Evolutionary conservation across 2,888 invertebrate species (phyloP).

Genomic region (Acrobasis suavella): DNA sequence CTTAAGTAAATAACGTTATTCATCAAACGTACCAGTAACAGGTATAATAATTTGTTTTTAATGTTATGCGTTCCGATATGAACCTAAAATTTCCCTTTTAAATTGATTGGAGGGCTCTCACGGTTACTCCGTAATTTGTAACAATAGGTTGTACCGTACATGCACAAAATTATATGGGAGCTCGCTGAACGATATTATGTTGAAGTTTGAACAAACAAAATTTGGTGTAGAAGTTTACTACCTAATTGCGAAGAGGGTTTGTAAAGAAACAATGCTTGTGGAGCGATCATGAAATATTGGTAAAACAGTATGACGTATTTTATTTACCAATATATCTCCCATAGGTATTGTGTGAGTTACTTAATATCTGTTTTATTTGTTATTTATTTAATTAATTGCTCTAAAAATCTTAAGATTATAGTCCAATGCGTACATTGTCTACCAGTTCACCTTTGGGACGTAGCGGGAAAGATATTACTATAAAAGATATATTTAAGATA

Average conservation of each 20-base stretch:
- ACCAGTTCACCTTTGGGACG: too few species aligned
- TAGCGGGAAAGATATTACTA: too few species aligned
- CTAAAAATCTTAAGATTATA: too few species aligned
- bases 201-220: constrained; percentile 43
- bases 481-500: too few species aligned
- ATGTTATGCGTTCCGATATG: not conserved
- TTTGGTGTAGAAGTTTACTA: not conserved
- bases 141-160: constrained; percentile 40
- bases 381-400: too few species aligned
- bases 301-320: not conserved
- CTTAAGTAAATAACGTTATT: too few species aligned
- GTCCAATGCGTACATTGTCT: too few species aligned
- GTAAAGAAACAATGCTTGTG: not conserved
- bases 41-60: too few species aligned
- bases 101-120: constrained; percentile 28
- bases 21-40: too few species aligned
- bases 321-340: too few species aligned
- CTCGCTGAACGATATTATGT: constrained; percentile 27
- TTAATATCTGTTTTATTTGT: too few species aligned
- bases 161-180: constrained; percentile 42
- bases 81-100: not conserved
- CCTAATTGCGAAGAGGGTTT: not conserved
- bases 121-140: constrained; percentile 43
- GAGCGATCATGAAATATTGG: not conserved
- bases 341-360: too few species aligned